phyloP scores from a whole-genome alignment of 2,888 invertebrate species.

The Oscheius sp. region DNA sequence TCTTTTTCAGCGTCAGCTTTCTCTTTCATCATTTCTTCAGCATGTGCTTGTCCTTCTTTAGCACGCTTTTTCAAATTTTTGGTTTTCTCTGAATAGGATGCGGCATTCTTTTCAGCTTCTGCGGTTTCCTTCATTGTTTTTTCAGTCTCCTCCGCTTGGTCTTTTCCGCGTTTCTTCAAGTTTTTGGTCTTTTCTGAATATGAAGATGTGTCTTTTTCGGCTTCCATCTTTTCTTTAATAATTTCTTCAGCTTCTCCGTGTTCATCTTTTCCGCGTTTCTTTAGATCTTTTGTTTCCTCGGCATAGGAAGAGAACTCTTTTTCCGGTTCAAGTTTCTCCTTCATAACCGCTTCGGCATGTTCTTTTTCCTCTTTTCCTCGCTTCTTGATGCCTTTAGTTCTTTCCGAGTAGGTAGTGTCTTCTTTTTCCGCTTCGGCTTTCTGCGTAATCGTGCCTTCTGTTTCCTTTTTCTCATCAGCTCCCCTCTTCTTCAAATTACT shows the following conservation, averaged over 20 bases:
- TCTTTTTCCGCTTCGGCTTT: constrained; percentile 10
- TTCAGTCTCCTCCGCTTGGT: constrained; percentile 5
- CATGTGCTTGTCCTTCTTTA: not conserved
- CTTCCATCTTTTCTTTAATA: not conserved
- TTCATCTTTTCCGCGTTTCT: not conserved
- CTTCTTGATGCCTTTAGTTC: not conserved
- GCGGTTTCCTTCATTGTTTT: constrained; percentile 20
- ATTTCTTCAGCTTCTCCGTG: not conserved
- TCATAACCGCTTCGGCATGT: constrained; percentile 14
- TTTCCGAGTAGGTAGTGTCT: not conserved
- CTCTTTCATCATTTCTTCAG: not conserved
- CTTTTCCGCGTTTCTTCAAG: not conserved
- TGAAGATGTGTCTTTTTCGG: not conserved
- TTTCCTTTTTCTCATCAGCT: not conserved
- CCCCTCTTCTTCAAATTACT: not conserved
- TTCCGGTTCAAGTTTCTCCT: constrained; percentile 16
- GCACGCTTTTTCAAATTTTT: constrained; percentile 1
- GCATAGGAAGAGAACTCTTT: not conserved
- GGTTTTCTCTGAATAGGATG: constrained; percentile 17
- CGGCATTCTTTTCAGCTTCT: constrained; percentile 15
- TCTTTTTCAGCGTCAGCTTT: constrained; percentile 17
- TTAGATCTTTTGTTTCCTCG: not conserved
- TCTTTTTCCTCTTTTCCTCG: not conserved
- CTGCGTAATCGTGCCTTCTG: constrained; percentile 10
- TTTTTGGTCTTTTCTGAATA: not conserved